Evolutionary conservation across 2,888 invertebrate species (phyloP), one percentile per base, ranked within the genome.

Genomic region (Ophonus ardosiacus): DNA sequence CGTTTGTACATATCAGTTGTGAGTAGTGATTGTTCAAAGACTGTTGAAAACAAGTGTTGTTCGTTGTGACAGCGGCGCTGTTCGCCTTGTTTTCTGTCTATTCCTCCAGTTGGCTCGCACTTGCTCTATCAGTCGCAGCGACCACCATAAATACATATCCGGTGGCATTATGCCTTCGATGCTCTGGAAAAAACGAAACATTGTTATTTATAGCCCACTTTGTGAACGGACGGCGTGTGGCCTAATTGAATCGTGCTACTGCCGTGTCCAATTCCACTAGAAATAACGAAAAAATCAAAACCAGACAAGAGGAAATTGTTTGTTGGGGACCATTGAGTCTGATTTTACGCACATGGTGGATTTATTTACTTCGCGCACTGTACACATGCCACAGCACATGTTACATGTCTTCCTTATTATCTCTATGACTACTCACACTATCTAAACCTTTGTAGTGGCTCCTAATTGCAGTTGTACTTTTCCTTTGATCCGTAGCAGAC

Each of bases 221-320:
- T 84, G 84, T 83, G 78, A 76, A 63, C 74, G 83, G 78, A 78
- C 84, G 84, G 84, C 84, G 84, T 84, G 84, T 78, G 84, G 84
- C 84, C 84, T 84, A 84, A 84, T 84, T 84, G 84, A 84, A 84
- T 84, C 84, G 78, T 84, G 78, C 76, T 78, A 21, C 51, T 78
- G 78, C 84, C 78, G 84, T 84, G 84, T 78, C 84, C 84, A 84
- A 84, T 84, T 78, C 84, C 24, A 43, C 18, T 24, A 51, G 65
- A 84, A 84, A 78, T 78, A 65, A 84, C 65, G 83, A 84, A 84
- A 84, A 84, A 84, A 84, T 78, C 78, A 78, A 84, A 84, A 71
- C 51, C 57, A 71, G 80, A 40, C 59, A 80, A 61, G 65, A 78
- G 76, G 84, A 78, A 84, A 76, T 84, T 84, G 83, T 71, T 59